Base-by-base conservation (phyloP, 2,113 vertebrate genomes). In the Bombycilla garrulus region DNA sequence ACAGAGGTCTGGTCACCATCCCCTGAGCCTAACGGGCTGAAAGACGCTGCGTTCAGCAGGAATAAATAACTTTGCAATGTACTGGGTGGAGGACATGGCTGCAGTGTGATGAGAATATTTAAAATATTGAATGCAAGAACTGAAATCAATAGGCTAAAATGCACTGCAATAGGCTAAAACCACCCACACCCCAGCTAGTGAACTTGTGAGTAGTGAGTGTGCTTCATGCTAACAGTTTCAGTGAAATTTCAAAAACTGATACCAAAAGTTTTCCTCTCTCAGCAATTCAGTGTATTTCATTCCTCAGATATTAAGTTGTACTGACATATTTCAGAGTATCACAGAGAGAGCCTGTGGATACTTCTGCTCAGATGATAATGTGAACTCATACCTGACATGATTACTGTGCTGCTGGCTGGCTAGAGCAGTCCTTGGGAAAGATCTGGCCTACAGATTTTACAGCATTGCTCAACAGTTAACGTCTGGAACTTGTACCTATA, bases 31-130 rank as follows among this genome's bases (percentile, higher is more conserved):
- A 69, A 61, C 7, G 57, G 65, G 56, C 53, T 67, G 36, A 78
- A 84, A 69, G 44, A 54, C 0, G 0, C 51, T 50, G 11, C 0
- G 0, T 31, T 78, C 47, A 70, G 38, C 81, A 79, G 61, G 50
- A 88, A 73, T 47, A 82, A 88, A 14, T 61, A 45, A 53, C 15
- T 72, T 73, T 9, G 22, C 54, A 24, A 10, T 19, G 42, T 78
- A 28, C 36, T 72, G 81, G 24, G 48, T 47, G 17, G 45, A 91
- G 78, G 22, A 65, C 2, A 5, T 1, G 2, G 28, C n/a, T 80
- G 28, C 42, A 48, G 18, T 13, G 20, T 61, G 58, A 42, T 35
- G 33, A 80, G 36, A 45, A 69, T 57, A 70, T 70, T 91, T 81
- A 6, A 18, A 76, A 50, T 58, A 33, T 0, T 64, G 33, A 51